Evolutionary conservation across 92 coral and sea anemone genomes (phyloP).

Genomic region (Hydrozoanthus gracilis): DNA sequence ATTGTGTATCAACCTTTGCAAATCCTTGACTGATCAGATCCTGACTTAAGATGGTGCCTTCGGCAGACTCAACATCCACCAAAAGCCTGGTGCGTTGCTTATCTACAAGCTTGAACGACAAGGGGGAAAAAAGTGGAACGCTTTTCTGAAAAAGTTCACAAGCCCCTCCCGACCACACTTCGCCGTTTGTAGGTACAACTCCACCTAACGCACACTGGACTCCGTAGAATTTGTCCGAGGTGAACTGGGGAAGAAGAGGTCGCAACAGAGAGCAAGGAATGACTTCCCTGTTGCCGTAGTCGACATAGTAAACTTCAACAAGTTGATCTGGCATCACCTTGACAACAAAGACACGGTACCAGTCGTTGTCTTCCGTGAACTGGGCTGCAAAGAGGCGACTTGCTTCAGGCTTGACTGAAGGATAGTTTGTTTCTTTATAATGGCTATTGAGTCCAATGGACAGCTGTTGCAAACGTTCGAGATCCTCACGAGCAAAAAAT

Average conservation of each 20-base stretch:
- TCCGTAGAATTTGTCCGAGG: constrained; percentile 44
- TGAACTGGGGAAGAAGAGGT: constrained; percentile 58
- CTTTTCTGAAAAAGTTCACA: constrained; percentile 55
- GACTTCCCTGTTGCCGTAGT: constrained; percentile 70
- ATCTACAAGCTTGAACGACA: constrained; percentile 48
- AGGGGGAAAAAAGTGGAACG: constrained; percentile 53
- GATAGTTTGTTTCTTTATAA: constrained; percentile 38
- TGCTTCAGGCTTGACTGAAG: constrained; percentile 44
- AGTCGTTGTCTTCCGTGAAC: constrained; percentile 63
- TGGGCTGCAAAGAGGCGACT: constrained; percentile 60
- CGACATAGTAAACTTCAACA: constrained; percentile 66
- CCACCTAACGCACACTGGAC: constrained; percentile 62
- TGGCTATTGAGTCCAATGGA: constrained; percentile 41
- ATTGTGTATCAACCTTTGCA: background rate
- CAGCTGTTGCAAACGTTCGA: constrained; percentile 46
- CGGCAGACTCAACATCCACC: constrained; percentile 53
- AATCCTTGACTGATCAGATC: constrained; percentile 4
- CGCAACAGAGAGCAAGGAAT: constrained; percentile 53
- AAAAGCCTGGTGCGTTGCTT: constrained; percentile 52
- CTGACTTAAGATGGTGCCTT: constrained; percentile 12
- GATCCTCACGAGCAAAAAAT: constrained; percentile 58
- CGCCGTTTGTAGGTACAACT: constrained; percentile 54
- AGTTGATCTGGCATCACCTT: constrained; percentile 22
- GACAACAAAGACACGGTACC: constrained; percentile 69
- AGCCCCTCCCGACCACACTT: constrained; percentile 73